phyloP scores from a whole-genome alignment of 2,888 invertebrate species.

The Eupithecia dodoneata region DNA sequence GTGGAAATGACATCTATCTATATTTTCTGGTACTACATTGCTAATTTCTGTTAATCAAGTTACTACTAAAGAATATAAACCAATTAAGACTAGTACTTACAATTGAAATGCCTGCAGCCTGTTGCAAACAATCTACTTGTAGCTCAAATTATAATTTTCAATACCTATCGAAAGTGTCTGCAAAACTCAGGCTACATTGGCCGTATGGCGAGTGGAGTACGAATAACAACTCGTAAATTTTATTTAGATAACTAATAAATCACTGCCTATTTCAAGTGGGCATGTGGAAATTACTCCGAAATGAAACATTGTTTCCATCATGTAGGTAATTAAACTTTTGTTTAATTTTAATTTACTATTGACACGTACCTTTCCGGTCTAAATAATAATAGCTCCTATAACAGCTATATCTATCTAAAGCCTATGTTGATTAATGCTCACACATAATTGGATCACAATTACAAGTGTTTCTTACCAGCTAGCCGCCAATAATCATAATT shows the following conservation, averaged over 20 bases:
- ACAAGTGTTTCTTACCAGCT: slow-evolving; percentile 15
- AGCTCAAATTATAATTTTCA: too few species aligned
- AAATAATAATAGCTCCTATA: background rate
- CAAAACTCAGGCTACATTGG: too few species aligned
- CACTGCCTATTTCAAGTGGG: background rate
- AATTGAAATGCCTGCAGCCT: too few species aligned
- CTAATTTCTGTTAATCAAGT: background rate
- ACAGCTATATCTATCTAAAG: background rate
- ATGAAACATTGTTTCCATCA: slow-evolving; percentile 10
- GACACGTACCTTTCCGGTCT: slow-evolving; percentile 22
- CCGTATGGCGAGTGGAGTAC: too few species aligned
- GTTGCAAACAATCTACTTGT: too few species aligned
- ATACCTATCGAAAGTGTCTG: too few species aligned
- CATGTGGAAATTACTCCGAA: background rate
- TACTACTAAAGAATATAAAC: too few species aligned
- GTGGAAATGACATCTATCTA: too few species aligned
- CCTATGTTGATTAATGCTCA: slow-evolving; percentile 22
- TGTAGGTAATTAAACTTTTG: background rate
- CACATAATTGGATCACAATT: slow-evolving; percentile 32
- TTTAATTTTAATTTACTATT: slow-evolving; percentile 11
- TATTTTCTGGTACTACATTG: background rate
- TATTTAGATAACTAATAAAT: background rate
- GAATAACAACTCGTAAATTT: background rate
- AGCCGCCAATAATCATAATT: slow-evolving; percentile 33
- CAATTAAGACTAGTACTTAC: too few species aligned